Evolutionary conservation across 2,113 vertebrate genomes (phyloP).

Genomic region (Oncorhynchus tshawytscha): DNA sequence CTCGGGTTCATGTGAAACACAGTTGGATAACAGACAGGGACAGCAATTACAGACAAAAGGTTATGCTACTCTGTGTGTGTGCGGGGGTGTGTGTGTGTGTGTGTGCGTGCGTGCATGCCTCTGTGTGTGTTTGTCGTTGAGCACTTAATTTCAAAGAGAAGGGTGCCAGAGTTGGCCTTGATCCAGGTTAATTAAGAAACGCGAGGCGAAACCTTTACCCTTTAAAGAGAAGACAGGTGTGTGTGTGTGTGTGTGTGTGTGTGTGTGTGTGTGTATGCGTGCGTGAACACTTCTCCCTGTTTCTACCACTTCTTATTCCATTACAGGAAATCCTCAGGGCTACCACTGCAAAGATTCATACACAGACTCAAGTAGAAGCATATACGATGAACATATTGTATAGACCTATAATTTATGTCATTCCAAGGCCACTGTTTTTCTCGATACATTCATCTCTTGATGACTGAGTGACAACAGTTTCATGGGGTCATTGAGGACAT

Average conservation of each 20-base stretch:
- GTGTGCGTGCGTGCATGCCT: neutral
- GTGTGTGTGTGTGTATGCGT: neutral
- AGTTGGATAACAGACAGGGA: neutral
- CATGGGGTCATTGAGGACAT: too few relatives aligned
- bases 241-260: neutral
- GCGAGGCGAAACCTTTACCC: neutral
- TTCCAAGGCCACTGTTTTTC: neutral
- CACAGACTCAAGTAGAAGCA: neutral
- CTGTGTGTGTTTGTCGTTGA: conserved; percentile 3
- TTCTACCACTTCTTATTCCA: neutral
- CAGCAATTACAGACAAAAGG: neutral
- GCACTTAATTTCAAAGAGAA: neutral
- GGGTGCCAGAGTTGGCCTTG: neutral
- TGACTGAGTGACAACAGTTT: too few relatives aligned
- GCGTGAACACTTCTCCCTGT: neutral
- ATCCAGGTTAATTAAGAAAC: neutral
- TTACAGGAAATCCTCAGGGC: neutral
- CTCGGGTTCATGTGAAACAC: neutral
- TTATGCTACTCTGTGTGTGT: neutral
- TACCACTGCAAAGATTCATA: neutral
- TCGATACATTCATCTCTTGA: neutral
- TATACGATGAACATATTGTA: neutral
- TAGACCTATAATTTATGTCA: neutral
- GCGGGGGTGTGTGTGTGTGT: neutral
- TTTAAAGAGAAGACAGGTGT: neutral